A percentile compares a stretch with the other conserved stretches of the same genome.
These are phyloP conservation scores for Sebastes matsubarae DNA, from an alignment of 2,797 vertebrate genomes.

Conservation along the genomic window DNA sequence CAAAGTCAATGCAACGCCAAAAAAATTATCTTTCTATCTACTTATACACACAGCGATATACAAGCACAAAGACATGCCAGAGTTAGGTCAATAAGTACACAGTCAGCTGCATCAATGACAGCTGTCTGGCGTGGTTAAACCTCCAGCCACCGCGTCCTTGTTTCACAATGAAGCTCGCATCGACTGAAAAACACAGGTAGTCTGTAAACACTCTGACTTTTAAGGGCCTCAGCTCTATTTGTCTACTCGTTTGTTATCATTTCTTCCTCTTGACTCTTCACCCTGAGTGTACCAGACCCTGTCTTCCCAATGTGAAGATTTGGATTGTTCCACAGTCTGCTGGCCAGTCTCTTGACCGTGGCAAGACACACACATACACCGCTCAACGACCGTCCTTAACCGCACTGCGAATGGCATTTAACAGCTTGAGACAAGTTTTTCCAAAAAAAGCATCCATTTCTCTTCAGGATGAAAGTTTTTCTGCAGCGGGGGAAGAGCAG, in stretches of 20 bases:
- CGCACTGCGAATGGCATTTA: not conserved
- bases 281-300: not conserved
- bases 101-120: slow-evolving; percentile 62
- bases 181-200: not conserved
- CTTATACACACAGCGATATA: not conserved
- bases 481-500: not conserved
- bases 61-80: slow-evolving; percentile 33
- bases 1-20: not conserved
- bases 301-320: not conserved
- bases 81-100: slow-evolving; percentile 53
- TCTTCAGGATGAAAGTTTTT: not conserved
- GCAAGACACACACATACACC: not conserved
- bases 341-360: not conserved
- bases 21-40: not conserved
- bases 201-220: not conserved
- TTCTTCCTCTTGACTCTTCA: not conserved
- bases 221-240: not conserved
- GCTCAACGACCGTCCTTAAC: not conserved
- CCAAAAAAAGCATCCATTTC: not conserved
- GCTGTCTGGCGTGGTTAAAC: slow-evolving; percentile 31
- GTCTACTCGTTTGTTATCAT: not conserved
- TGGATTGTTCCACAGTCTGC: not conserved
- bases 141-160: not conserved
- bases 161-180: slow-evolving; percentile 5
- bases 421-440: not conserved